Evolutionary conservation across 2,888 invertebrate genomes (phyloP).

Genomic region (Rhagium mordax): DNA sequence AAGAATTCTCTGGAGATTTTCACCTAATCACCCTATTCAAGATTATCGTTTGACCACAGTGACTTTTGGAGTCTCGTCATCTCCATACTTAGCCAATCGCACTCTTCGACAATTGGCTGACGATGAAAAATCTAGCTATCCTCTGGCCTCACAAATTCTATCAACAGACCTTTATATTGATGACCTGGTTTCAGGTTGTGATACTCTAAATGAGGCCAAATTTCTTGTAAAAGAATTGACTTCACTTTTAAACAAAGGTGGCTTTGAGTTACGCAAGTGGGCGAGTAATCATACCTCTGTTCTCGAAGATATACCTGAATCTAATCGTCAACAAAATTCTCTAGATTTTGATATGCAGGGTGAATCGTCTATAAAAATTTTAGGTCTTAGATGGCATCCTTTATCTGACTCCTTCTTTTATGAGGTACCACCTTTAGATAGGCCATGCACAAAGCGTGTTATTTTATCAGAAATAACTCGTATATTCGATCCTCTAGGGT

Average conservation of each 20-base stretch:
- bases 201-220: no score
- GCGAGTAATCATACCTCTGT: no score
- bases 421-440: no score
- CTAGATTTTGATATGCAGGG: no score
- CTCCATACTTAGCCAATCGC: slow-evolving; percentile 24
- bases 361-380: not conserved
- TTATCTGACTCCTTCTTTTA: no score
- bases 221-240: no score
- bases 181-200: slow-evolving; percentile 7
- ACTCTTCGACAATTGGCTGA: slow-evolving; percentile 11
- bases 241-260: no score
- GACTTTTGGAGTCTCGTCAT: not conserved
- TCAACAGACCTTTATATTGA: slow-evolving; percentile 7
- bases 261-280: no score
- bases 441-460: not conserved
- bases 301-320: no score
- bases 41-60: slow-evolving; percentile 27
- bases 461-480: not conserved
- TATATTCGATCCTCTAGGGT: not conserved
- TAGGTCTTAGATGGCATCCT: no score
- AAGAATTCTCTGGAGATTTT: slow-evolving; percentile 32
- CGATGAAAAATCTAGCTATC: slow-evolving; percentile 1
- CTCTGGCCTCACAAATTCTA: not conserved
- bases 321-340: no score
- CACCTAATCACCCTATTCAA: slow-evolving; percentile 21